Evolutionary conservation across 2,797 vertebrate species (phyloP).

Genomic region (Manis pentadactyla): DNA sequence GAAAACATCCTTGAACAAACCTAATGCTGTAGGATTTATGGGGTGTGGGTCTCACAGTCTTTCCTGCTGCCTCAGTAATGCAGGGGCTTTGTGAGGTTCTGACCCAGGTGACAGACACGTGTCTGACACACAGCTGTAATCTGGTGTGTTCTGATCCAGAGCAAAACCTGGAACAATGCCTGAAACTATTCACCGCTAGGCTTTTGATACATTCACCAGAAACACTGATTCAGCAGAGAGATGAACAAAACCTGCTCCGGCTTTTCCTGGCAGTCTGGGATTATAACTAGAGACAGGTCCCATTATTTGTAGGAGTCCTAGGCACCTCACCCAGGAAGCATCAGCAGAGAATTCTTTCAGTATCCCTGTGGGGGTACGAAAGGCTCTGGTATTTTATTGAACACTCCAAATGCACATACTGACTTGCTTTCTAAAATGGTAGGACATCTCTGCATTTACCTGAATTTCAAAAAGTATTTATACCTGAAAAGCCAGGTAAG

Average conservation of each 20-base stretch:
- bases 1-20: neutral
- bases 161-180: rapidly evolving
- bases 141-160: neutral
- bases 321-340: rapidly evolving
- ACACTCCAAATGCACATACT: rapidly evolving
- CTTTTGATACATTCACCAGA: too few species aligned
- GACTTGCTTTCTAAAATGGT: rapidly evolving
- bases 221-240: rapidly evolving
- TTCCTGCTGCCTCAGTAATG: rapidly evolving
- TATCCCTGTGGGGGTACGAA: rapidly evolving
- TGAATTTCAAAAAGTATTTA: neutral
- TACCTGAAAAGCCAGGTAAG: neutral
- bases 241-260: rapidly evolving
- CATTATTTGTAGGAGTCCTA: rapidly evolving
- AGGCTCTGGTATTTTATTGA: rapidly evolving
- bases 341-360: neutral
- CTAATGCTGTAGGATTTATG: rapidly evolving
- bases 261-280: neutral
- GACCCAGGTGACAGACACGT: rapidly evolving
- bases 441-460: neutral
- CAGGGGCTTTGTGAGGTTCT: rapidly evolving
- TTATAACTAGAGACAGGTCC: rapidly evolving
- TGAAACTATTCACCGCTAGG: too few species aligned
- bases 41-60: neutral
- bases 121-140: rapidly evolving